Evolutionary conservation across 1,140 invertebrate species (phyloP), one percentile per base, ranked within the genome.

Genomic region (Coptotermes formosanus): DNA sequence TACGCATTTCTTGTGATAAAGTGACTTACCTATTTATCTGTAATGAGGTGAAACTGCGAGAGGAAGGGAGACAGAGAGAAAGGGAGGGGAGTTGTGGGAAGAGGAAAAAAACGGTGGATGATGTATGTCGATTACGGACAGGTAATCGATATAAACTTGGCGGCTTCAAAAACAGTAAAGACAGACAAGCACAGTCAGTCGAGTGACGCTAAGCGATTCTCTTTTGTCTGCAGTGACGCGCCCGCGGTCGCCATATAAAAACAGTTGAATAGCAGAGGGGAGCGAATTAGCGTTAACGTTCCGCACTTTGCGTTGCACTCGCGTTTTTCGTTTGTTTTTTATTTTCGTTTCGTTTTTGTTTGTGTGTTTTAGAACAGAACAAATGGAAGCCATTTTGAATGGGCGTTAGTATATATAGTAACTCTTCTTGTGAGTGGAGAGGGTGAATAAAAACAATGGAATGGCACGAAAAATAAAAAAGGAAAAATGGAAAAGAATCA

Each of bases 381-480:
- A 75, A 75, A 75, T 75, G 64, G 64, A 75, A 75, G 64, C 64
- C 64, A 75, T 75, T 75, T 75, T 75, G 64, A 75, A 75, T 75
- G 64, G 64, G 64, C 64, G 64, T 75, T 75, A 30, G 64, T 75
- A 75, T 75, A 75, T 75, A 75, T 75, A 75, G 64, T 75, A 75
- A 75, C 64, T 75, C 64, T 75, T 75, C 64, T 75, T 75, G 64
- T 75, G 64, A 75, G n/a, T 30, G 64, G 25, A 75, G 64, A 75
- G 64, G 64, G 64, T 16, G 64, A 75, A 75, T 75, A 75, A 75
- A 75, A 75, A 75, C 64, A 75, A 75, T 75, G 64, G 64, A 75
- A 75, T 75, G 64, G n/a, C 64, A 7, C 64, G 64, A n/a, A 75
- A 75, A 75, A 75, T 75, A 75, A 75, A 75, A 75, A 75, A 75